Conservation (phyloP, 2,113 vertebrate species). For the Grammomys surdaster region DNA sequence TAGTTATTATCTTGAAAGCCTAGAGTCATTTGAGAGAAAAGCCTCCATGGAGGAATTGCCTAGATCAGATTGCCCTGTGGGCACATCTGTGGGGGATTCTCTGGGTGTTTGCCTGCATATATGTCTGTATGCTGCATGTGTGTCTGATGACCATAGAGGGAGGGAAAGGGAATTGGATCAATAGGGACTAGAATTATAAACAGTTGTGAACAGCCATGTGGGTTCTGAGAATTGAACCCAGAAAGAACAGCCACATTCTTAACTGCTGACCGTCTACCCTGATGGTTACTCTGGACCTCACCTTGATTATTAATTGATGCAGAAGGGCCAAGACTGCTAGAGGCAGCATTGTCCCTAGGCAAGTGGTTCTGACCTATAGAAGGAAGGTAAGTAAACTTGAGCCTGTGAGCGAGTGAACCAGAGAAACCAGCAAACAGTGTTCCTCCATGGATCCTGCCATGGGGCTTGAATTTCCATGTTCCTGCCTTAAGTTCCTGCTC, state of each 20-base stretch:
- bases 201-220: not conserved
- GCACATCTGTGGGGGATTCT: not conserved
- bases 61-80: not conserved
- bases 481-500: not conserved
- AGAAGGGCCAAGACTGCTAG: not conserved
- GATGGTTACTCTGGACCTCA: not conserved
- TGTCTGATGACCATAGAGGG: not conserved
- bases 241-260: not conserved
- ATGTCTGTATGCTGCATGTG: not conserved
- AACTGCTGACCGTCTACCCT: too few relatives aligned
- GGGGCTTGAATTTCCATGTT: not conserved
- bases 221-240: not conserved
- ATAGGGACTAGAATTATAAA: not conserved
- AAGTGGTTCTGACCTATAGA: not conserved
- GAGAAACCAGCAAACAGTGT: not conserved
- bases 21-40: not conserved
- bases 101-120: not conserved
- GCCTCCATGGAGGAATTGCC: not conserved
- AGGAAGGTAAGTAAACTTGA: not conserved
- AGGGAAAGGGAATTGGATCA: not conserved
- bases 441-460: not conserved
- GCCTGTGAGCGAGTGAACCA: not conserved
- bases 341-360: not conserved
- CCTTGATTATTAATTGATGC: not conserved
- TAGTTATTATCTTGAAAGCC: not conserved